Base-by-base conservation (phyloP, 92 coral and sea anemone species). In the Siderastrea radians region DNA sequence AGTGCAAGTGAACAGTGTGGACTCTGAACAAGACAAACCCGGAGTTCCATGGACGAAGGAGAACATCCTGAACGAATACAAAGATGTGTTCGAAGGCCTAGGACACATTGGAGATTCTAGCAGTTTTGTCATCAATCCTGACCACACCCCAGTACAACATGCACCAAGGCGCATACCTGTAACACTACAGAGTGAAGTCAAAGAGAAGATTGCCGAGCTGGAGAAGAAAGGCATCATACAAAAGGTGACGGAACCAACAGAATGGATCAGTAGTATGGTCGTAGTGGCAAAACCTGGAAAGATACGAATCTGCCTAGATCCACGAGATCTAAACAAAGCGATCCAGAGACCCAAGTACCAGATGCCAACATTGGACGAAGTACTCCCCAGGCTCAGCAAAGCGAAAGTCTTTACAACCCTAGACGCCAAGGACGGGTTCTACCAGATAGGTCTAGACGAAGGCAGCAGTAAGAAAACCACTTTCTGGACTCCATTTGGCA, bases 1-100 rank as follows among this genome's bases (percentile, higher is more conserved):
- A 74, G 6, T 72, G 43, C 4, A 53, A 72, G 69, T 49, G 15
- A 51, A 78, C 71, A 63, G 19, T 17, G n/a, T 78, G 2, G 71
- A 9, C 75, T 44, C 75, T 70, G 53, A 46, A 70, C 75, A 70
- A 70, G 75, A 70, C 75, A 70, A 70, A 70, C 75, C 17, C 54
- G 85, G 68, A 53, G 83, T 53, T 16, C 86, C 84, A 26, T 16
- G 78, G 63, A 78, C 90, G 59, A 38, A 84, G 76, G 77, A 88
- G 54, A 75, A 44, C 61, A 78, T 85, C 47, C 73, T 88, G 19
- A 63, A n/a, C 10, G 71, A 88, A 59, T 88, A 68, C 79, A 84
- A 88, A 44, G 84, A 88, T 12, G 94, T 92, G 26, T 92, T 92
- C 26, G 86, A 74, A 74, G 87, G 95, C 1, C 93, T 92, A 4